Evolutionary conservation across 2,797 vertebrate species (phyloP), one percentile per base, ranked within the genome.

Genomic region (Periophthalmus magnuspinnatus): DNA sequence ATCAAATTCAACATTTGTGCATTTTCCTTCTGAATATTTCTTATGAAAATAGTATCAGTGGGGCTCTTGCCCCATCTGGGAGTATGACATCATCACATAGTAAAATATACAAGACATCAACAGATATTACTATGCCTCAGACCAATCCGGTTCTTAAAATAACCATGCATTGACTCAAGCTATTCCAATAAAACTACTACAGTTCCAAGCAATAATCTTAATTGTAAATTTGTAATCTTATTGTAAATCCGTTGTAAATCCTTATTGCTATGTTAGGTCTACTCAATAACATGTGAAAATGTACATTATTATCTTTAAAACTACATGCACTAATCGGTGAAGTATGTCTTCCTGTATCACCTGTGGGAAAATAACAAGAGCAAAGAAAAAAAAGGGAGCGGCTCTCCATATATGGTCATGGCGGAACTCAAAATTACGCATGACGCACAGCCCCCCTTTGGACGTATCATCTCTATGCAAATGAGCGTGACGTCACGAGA

Each of bases 341-440:
- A 0, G 13, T 13, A 21, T 2, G 34, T 48, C 38, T 63, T 7
- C 21, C n/a, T 17, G 47, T 33, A n/a, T 65, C 63, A 65, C 47
- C 63, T 50, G 63, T 75, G 34, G 71, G 54, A 61, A 64, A 33
- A 74, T 8, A 38, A 34, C 21, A 5, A 54, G 10, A 13, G 8
- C 22, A 5, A 22, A 16, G 13, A 0, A 11, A 34, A 7, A 47
- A 57, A 41, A 58, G n/a, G 62, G n/a, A 6, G 45, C 24, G 41
- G 5, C 1, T 22, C 6, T 10, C 85, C 89, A 87, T 81, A 93
- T 90, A 91, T 90, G 92, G 92, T 80, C 76, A 84, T 1, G 65
- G 17, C 77, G 89, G 92, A 72, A 79, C 32, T 36, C 45, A 32
- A 8, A 0, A 1, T n/a, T 17, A 33, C 60, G 67, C 67, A 65